Evolutionary conservation across 2,113 vertebrate species (phyloP).

Genomic region (Chaetorhynchus papuensis): DNA sequence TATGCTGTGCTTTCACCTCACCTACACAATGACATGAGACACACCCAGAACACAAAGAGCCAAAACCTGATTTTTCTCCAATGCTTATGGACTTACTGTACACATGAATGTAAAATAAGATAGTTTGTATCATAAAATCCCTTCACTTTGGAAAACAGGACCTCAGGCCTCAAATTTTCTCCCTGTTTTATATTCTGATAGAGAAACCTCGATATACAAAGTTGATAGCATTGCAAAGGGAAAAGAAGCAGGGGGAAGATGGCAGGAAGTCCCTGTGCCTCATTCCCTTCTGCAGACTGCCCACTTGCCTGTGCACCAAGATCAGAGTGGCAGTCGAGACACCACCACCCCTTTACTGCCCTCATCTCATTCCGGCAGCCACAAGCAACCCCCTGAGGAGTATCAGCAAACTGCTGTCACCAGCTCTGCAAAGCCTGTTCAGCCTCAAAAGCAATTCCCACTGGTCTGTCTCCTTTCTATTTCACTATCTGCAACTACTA

Average conservation of each 20-base stretch:
- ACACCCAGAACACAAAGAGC: neutral
- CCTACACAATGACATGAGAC: rapidly evolving
- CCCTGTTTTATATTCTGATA: neutral
- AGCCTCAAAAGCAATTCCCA: neutral
- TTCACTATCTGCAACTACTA: neutral
- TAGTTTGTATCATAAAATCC: neutral
- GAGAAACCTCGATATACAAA: neutral
- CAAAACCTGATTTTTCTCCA: neutral
- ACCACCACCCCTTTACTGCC: neutral
- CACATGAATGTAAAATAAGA: neutral
- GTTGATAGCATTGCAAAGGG: neutral
- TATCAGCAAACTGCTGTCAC: neutral
- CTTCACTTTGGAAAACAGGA: neutral
- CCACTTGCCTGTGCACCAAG: neutral
- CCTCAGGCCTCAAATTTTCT: neutral
- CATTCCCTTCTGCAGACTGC: neutral
- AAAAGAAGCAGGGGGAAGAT: neutral
- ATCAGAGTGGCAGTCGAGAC: neutral
- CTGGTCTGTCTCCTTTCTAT: neutral
- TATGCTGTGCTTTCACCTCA: neutral
- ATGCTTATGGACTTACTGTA: neutral
- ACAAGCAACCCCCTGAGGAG: neutral
- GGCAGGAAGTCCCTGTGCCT: neutral
- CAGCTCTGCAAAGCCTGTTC: neutral
- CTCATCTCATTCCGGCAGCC: rapidly evolving